These are phyloP conservation scores for Linnaemya tessellans DNA, from an alignment of 2,888 invertebrate species.

Conservation along the genomic window DNA sequence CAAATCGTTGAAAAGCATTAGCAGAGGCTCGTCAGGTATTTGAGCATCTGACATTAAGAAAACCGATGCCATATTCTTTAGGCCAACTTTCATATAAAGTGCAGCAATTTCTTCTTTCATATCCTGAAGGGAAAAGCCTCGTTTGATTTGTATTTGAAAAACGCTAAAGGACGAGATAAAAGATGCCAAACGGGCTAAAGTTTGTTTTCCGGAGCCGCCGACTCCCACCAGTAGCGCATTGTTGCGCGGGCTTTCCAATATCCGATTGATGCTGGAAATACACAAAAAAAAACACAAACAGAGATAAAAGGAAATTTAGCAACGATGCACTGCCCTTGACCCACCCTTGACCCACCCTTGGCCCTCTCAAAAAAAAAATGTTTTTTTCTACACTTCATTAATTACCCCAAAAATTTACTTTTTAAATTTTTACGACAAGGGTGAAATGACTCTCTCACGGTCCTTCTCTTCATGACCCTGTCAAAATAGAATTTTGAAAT, in stretches of 20 bases:
- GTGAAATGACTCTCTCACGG: too few relatives aligned
- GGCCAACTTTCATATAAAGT: constrained; percentile 93
- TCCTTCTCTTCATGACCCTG: too few relatives aligned
- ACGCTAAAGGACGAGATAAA: constrained; percentile 96
- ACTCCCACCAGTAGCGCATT: constrained; percentile 97
- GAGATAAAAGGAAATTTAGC: background rate
- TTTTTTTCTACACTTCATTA: too few relatives aligned
- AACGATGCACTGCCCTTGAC: too few relatives aligned
- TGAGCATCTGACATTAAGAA: constrained; percentile 98
- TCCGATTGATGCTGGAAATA: constrained; percentile 90
- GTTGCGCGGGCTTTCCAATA: constrained; percentile 95
- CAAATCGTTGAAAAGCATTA: constrained; percentile 96
- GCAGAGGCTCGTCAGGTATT: constrained; percentile 94
- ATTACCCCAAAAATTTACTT: too few relatives aligned
- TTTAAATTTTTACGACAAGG: too few relatives aligned
- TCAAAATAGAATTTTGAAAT: too few relatives aligned
- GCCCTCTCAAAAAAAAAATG: too few relatives aligned
- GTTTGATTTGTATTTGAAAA: constrained; percentile 94
- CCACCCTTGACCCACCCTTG: too few relatives aligned
- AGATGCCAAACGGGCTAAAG: constrained; percentile 93
- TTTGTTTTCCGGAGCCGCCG: constrained; percentile 97
- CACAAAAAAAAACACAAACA: too few relatives aligned
- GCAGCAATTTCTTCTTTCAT: constrained; percentile 89
- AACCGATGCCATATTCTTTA: constrained; percentile 93
- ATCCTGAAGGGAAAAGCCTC: constrained; percentile 93